phyloP scores from a whole-genome alignment of 2,888 invertebrate genomes.

The Coecobrya sp. region DNA sequence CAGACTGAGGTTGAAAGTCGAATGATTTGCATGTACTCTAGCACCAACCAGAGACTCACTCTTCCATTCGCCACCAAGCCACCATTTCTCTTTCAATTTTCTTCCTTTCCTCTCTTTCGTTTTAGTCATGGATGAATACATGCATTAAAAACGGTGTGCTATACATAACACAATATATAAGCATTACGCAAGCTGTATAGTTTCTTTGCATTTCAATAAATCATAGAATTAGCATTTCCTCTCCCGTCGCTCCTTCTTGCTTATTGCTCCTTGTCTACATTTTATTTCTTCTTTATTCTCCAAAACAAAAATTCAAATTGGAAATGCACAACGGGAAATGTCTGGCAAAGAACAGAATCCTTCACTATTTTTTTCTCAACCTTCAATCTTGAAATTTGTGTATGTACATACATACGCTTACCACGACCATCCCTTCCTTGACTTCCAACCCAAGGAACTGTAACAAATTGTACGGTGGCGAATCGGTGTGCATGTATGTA shows the following conservation, averaged over 20 bases:
- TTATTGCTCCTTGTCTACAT: background rate
- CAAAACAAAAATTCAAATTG: constrained; percentile 26
- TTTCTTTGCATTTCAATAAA: constrained; percentile 54
- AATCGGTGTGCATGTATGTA: too few relatives aligned
- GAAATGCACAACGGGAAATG: background rate
- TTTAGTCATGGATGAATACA: background rate
- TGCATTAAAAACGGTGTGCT: background rate
- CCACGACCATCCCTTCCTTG: background rate
- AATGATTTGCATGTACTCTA: constrained; percentile 60
- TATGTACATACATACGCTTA: too few relatives aligned
- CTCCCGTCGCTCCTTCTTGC: background rate
- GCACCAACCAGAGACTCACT: background rate
- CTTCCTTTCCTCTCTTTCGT: background rate
- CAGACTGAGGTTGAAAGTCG: constrained; percentile 48
- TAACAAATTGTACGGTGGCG: background rate
- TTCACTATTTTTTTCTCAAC: constrained; percentile 13
- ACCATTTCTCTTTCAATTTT: constrained; percentile 27
- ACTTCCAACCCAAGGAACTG: constrained; percentile 17
- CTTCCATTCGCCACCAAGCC: background rate
- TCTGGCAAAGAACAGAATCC: background rate
- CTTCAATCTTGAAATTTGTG: constrained; percentile 11
- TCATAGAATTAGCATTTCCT: constrained; percentile 72
- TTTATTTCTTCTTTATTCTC: background rate
- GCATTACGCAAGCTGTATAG: background rate
- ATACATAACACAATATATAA: background rate